Evolutionary conservation across 2,797 vertebrate genomes (phyloP).

Genomic region (Telmatherina bonti): DNA sequence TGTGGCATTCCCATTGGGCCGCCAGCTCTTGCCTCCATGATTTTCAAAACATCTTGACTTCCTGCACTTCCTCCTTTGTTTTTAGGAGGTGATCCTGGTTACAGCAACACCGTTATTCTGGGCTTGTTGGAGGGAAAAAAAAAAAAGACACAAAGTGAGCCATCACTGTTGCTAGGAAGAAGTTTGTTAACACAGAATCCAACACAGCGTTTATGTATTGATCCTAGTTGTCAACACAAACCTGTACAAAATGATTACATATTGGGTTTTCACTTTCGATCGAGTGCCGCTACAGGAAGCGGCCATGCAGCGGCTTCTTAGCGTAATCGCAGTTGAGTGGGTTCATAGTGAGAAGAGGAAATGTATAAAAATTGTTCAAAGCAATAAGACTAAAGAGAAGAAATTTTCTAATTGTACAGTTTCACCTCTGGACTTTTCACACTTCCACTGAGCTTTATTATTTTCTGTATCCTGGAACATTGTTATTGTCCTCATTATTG

Average conservation of each 20-base stretch:
- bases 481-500: constrained; percentile 44
- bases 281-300: constrained; percentile 9
- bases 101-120: constrained; percentile 18
- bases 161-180: constrained; percentile 18
- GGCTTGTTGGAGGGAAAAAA: constrained; percentile 23
- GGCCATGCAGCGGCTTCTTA: constrained; percentile 8
- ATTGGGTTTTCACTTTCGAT: constrained; percentile 14
- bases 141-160: constrained; percentile 18
- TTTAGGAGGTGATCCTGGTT: constrained; percentile 50
- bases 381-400: constrained; percentile 7
- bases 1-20: constrained; percentile 54
- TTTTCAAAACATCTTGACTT: constrained; percentile 55
- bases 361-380: constrained; percentile 19
- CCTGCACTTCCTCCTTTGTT: constrained; percentile 50
- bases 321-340: constrained; percentile 19
- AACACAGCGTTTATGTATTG: not conserved
- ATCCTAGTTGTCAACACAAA: not conserved
- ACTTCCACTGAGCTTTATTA: constrained; percentile 46
- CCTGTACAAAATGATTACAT: constrained; percentile 1
- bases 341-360: constrained; percentile 31
- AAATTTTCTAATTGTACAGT: constrained; percentile 50
- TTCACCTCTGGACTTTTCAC: constrained; percentile 19
- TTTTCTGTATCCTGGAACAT: constrained; percentile 46
- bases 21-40: constrained; percentile 48
- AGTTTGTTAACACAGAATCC: constrained; percentile 21